A percentile compares a stretch with the other conserved stretches of the same genome.
Conservation (phyloP, 2,113 vertebrate species). For the Reinhardtius hippoglossoides region DNA sequence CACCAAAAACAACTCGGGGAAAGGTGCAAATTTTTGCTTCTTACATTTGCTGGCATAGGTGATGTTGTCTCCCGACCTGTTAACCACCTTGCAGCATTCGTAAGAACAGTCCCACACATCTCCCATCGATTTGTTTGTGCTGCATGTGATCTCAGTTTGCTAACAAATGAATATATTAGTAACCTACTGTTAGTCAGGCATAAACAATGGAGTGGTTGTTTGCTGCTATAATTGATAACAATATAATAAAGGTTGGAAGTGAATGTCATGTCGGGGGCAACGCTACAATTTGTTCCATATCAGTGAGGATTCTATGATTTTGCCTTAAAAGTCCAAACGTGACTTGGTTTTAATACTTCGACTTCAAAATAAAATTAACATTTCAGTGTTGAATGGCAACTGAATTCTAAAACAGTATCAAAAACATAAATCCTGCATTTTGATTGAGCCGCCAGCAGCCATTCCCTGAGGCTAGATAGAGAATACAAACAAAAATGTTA, state of each 20-base stretch:
- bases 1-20: slow-evolving; percentile 16
- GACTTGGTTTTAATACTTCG: background rate
- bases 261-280: background rate
- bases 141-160: slow-evolving; percentile 36
- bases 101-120: slow-evolving; percentile 19
- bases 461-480: slow-evolving; percentile 9
- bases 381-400: background rate
- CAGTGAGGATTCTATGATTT: background rate
- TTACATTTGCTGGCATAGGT: slow-evolving; percentile 6
- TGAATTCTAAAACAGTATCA: background rate
- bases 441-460: background rate
- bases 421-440: background rate
- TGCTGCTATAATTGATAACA: slow-evolving; percentile 4
- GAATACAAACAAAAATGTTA: background rate
- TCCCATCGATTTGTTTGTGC: slow-evolving; percentile 44
- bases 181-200: slow-evolving; percentile 14
- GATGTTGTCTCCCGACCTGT: slow-evolving; percentile 29
- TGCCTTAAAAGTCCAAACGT: background rate
- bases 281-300: background rate
- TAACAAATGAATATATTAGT: slow-evolving; percentile 47
- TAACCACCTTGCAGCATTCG: slow-evolving; percentile 37
- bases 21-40: slow-evolving; percentile 37
- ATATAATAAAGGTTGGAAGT: background rate
- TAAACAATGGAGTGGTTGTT: slow-evolving; percentile 1
- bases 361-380: background rate